phyloP scores from a whole-genome alignment of 1,140 invertebrate genomes.

The Drosophila miranda region DNA sequence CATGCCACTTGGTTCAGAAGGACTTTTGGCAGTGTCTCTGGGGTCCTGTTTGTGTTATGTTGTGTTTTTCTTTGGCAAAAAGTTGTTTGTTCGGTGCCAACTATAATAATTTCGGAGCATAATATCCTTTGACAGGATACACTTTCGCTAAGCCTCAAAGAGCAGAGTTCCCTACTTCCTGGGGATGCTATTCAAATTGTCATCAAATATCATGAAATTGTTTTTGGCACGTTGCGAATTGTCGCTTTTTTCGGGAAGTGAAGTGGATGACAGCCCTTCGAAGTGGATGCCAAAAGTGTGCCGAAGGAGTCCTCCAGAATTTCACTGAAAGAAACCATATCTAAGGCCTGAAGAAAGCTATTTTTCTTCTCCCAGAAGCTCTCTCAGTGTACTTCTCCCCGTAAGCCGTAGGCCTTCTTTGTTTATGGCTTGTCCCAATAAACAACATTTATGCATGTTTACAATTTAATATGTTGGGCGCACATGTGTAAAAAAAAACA shows the following conservation, averaged over 20 bases:
- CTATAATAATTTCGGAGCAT: conserved; percentile 61
- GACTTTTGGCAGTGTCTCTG: conserved; percentile 50
- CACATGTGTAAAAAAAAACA: conserved; percentile 63
- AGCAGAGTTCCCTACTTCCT: conserved; percentile 19
- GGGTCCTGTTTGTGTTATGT: conserved; percentile 6
- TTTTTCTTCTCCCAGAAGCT: neutral
- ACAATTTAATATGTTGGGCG: conserved; percentile 70
- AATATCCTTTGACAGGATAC: conserved; percentile 67
- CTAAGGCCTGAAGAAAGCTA: too few relatives aligned
- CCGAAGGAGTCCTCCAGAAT: neutral
- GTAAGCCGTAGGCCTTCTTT: conserved; percentile 25
- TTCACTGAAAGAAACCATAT: conserved; percentile 1
- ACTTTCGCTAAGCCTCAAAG: conserved; percentile 61
- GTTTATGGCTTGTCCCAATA: conserved; percentile 48
- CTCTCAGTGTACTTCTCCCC: conserved; percentile 5
- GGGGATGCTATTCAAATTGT: conserved; percentile 36
- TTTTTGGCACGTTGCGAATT: conserved; percentile 50
- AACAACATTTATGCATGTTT: conserved; percentile 71
- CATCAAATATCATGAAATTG: conserved; percentile 58
- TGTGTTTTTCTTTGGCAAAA: conserved; percentile 45
- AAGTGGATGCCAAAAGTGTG: conserved; percentile 2
- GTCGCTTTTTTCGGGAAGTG: neutral
- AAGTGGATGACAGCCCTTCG: neutral
- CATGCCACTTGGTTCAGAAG: conserved; percentile 51
- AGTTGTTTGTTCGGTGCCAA: conserved; percentile 57